Percentiles rank a stretch among this genome's conserved stretches.
Conservation (phyloP, 2,888 invertebrate species). For the Melinopterus prodromus region DNA sequence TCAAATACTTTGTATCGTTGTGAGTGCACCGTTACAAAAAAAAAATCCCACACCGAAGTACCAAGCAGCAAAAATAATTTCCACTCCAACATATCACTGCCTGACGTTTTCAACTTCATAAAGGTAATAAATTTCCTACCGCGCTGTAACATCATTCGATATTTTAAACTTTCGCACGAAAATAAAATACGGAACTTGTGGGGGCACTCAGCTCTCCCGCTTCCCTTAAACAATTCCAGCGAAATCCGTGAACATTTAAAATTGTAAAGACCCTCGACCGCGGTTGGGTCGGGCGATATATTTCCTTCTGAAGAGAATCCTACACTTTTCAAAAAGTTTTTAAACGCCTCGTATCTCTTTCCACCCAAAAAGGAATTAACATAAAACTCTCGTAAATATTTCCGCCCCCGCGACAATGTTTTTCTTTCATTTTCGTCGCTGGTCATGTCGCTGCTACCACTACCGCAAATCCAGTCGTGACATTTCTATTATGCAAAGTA, state of each 20-base stretch:
- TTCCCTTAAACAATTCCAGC: neutral
- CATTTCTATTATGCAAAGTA: neutral
- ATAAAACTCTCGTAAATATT: constrained; percentile 4
- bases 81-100: no score
- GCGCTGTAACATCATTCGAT: neutral
- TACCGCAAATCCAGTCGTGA: neutral
- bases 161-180: neutral
- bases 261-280: neutral
- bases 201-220: neutral
- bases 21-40: no score
- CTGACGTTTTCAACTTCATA: no score
- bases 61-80: no score
- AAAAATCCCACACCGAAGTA: no score
- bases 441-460: neutral
- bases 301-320: neutral
- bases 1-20: no score
- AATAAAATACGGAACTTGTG: neutral
- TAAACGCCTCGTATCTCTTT: neutral
- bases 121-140: neutral
- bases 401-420: neutral
- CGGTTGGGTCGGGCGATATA: neutral
- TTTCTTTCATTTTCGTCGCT: neutral
- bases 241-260: neutral
- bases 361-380: neutral
- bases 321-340: constrained; percentile 4